These are phyloP conservation scores for Alauda arvensis DNA, from an alignment of 2,797 vertebrate species.

Conservation along the genomic window DNA sequence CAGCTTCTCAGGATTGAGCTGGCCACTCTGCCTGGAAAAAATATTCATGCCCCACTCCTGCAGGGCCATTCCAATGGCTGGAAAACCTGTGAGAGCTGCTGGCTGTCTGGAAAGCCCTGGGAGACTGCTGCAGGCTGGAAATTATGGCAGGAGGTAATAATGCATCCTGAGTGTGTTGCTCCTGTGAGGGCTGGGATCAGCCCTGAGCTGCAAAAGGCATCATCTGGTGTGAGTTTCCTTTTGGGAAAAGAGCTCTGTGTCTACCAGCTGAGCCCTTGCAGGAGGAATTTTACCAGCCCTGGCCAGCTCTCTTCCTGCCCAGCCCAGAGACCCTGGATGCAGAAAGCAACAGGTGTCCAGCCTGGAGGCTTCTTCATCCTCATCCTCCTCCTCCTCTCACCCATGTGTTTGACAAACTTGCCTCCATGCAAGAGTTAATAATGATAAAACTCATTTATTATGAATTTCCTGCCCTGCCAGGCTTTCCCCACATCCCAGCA, in stretches of 20 bases:
- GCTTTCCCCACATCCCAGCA: not conserved
- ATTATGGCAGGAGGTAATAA: not conserved
- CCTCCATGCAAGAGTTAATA: not conserved
- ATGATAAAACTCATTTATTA: not conserved
- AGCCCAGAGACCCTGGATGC: not conserved
- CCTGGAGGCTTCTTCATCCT: not conserved
- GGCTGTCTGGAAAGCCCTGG: not conserved
- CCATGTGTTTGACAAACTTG: not conserved
- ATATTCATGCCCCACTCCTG: not conserved
- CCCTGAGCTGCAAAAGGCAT: not conserved
- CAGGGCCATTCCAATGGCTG: not conserved
- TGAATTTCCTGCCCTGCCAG: not conserved
- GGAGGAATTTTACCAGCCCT: not conserved
- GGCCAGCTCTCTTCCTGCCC: not conserved
- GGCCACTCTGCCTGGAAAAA: not conserved
- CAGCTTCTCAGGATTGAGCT: fast-evolving
- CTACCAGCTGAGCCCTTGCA: not conserved
- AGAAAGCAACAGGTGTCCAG: not conserved
- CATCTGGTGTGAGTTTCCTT: not conserved
- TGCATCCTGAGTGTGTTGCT: not conserved
- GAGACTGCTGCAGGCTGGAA: not conserved
- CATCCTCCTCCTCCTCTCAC: not conserved
- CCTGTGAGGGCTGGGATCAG: not conserved
- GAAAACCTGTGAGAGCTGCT: not conserved
- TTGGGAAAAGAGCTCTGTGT: not conserved